A percentile compares a stretch with the other conserved stretches of the same genome.
Evolutionary conservation across 1,140 invertebrate genomes (phyloP).

Genomic region (Zaprionus ghesquierei): DNA sequence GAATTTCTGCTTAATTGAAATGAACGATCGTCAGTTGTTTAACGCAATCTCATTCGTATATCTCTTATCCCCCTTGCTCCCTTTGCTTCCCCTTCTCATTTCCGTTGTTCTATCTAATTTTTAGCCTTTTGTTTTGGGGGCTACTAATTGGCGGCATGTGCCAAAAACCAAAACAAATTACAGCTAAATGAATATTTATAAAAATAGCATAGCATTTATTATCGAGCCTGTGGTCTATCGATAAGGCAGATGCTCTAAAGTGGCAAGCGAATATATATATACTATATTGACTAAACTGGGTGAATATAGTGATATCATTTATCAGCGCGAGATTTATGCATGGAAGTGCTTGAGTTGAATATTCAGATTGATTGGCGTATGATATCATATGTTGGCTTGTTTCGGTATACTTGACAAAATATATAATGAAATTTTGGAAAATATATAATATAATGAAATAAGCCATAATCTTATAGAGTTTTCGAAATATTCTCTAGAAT

Average conservation of each 20-base stretch:
- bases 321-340: neutral
- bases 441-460: too few relatives aligned
- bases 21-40: slow-evolving; percentile 40
- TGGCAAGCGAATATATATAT: neutral
- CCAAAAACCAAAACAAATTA: slow-evolving; percentile 47
- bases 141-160: slow-evolving; percentile 73
- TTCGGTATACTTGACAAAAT: neutral
- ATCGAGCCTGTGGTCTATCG: neutral
- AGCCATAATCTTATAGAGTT: neutral
- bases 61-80: neutral
- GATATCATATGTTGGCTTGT: neutral
- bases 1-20: slow-evolving; percentile 69
- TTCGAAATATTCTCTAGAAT: neutral
- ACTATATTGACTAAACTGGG: neutral
- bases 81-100: neutral
- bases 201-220: slow-evolving; percentile 5
- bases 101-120: slow-evolving; percentile 7
- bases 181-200: slow-evolving; percentile 31
- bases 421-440: neutral
- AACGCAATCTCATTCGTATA: slow-evolving; percentile 1
- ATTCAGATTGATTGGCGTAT: neutral
- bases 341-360: neutral
- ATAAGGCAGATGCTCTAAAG: neutral
- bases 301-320: neutral
- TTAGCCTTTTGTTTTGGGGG: slow-evolving; percentile 45